These are phyloP conservation scores for Galaxea fascicularis DNA, from an alignment of 92 coral and sea anemone species.

Conservation along the genomic window DNA sequence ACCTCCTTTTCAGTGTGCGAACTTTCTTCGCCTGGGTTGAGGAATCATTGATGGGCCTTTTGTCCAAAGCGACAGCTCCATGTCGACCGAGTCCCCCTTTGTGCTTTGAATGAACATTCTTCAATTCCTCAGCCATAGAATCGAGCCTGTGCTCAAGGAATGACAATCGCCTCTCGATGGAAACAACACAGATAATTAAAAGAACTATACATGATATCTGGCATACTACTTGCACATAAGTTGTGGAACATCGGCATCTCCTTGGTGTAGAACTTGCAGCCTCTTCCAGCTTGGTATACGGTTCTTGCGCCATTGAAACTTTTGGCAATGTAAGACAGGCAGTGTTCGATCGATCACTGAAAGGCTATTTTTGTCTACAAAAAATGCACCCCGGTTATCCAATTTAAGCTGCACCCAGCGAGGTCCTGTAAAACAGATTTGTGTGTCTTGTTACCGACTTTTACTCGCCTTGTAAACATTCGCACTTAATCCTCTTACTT, in stretches of 20 bases:
- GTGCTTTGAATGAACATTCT: too few relatives aligned
- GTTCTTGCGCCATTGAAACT: neutral
- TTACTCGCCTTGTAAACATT: neutral
- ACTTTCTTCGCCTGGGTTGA: neutral
- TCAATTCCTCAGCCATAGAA: neutral
- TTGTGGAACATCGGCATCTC: constrained; percentile 7
- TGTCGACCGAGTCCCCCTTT: neutral
- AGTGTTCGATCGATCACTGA: neutral
- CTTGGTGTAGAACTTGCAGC: neutral
- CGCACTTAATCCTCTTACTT: neutral
- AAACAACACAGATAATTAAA: constrained; percentile 15
- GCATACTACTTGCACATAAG: constrained; percentile 7
- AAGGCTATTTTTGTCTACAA: neutral
- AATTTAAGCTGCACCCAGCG: neutral
- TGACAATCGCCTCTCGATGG: constrained; percentile 13
- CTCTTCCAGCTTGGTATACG: constrained; percentile 3
- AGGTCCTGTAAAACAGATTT: neutral
- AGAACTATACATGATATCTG: neutral
- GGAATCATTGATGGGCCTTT: neutral
- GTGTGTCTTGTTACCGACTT: neutral
- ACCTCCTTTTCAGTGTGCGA: neutral
- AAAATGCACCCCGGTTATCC: neutral
- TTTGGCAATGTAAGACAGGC: neutral
- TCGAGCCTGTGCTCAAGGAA: constrained; percentile 3
- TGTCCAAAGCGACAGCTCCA: neutral